Evolutionary conservation across 2,888 invertebrate genomes (phyloP), one percentile per base, ranked within the genome.

Genomic region (Artemia sinica): DNA sequence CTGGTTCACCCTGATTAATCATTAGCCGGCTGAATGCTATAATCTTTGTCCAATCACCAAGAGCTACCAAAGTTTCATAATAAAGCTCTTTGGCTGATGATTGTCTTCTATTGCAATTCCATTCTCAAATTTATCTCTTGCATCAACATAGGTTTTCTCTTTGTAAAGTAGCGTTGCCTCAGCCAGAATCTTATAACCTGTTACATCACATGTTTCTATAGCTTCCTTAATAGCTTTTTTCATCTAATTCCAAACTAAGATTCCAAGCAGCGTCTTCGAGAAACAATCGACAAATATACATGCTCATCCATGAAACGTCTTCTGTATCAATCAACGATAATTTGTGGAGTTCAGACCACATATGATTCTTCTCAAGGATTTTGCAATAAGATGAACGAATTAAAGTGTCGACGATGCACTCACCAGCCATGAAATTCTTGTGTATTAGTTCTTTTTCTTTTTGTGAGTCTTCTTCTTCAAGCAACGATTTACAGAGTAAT

Each of bases 221-320:
- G 8, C 7, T 58, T 58, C n/a, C 18, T 18, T 18, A 18, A 18
- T 18, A 18, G 14, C 58, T 9, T 58, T 14, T n/a, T 14, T 58
- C 58, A 14, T 14, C 14, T 8, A 58, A 8, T 14, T 58, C 8
- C 58, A 58, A 7, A 7, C 14, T 58, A 58, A 58, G 58, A 14
- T 58, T 58, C 58, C 58, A 58, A 14, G 58, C 58, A n/a, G 14
- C 58, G n/a, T 58, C 14, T 58, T 58, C 58, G n/a, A 58, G 9
- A 8, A 58, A 58, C 58, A 58, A 8, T 8, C 58, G 58, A 58
- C 8, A 58, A 14, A 58, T 58, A 14, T 58, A 58, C 58, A 58
- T 58, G 14, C 14, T 58, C 14, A 14, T 58, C 58, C 58, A 58
- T n/a, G 58, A 14, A 14, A n/a, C 9, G n/a, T n/a, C n/a, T 14